Percentiles rank a stretch among this genome's conserved stretches.
Evolutionary conservation across 2,113 vertebrate genomes (phyloP).

Genomic region (Pomatostomus ruficeps): DNA sequence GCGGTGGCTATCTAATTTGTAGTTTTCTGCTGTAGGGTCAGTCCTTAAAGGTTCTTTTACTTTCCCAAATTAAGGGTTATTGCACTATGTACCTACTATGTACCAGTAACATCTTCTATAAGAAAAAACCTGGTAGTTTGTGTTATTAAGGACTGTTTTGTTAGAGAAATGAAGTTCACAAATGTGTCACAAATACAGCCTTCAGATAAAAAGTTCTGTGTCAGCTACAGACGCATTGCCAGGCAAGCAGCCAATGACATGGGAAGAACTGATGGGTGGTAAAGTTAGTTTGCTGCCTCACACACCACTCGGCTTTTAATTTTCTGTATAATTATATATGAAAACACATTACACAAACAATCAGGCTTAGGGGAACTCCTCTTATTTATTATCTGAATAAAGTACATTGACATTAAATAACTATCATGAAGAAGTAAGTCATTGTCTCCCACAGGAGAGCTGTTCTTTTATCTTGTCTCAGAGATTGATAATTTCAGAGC

Average conservation of each 20-base stretch:
- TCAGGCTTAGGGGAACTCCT: background rate
- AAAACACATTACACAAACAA: slow-evolving; percentile 13
- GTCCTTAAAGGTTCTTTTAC: background rate
- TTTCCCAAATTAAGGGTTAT: background rate
- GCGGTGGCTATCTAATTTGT: background rate
- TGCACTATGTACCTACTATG: background rate
- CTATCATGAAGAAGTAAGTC: slow-evolving; percentile 17
- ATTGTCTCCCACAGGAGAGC: slow-evolving; percentile 15
- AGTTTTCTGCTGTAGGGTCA: background rate
- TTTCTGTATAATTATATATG: slow-evolving; percentile 2
- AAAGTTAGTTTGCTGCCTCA: background rate
- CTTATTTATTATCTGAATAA: slow-evolving; percentile 35
- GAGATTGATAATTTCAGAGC: slow-evolving; percentile 46
- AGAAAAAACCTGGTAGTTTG: background rate
- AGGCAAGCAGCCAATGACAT: background rate
- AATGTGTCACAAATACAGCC: background rate
- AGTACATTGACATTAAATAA: slow-evolving; percentile 31
- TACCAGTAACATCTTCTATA: background rate
- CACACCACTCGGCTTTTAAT: background rate
- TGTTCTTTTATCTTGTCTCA: slow-evolving; percentile 40
- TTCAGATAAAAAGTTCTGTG: background rate
- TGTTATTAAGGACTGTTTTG: background rate
- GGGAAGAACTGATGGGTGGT: background rate
- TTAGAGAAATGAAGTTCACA: background rate
- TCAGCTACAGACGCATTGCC: background rate